phyloP scores from a whole-genome alignment of 2,888 invertebrate genomes.

The Helicoverpa assulta region DNA sequence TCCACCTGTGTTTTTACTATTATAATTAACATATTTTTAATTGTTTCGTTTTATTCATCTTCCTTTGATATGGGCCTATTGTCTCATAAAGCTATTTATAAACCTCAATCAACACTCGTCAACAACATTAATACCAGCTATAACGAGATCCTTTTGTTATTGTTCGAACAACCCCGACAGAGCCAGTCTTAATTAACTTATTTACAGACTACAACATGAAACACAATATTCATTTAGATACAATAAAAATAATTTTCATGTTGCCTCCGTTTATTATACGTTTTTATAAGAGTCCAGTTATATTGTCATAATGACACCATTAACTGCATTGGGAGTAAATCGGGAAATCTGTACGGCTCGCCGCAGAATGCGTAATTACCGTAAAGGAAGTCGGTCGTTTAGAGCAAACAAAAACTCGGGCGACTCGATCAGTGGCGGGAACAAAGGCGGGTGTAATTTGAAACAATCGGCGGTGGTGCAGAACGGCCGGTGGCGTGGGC shows the following conservation, averaged over 20 bases:
- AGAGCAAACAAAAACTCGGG: conserved; percentile 87
- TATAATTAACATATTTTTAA: conserved; percentile 42
- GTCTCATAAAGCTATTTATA: conserved; percentile 32
- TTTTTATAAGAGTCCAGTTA: conserved; percentile 37
- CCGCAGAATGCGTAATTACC: conserved; percentile 88
- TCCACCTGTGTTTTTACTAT: conserved; percentile 68
- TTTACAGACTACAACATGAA: conserved; percentile 30
- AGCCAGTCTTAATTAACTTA: conserved; percentile 38
- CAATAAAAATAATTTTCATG: conserved; percentile 31
- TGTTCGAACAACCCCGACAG: conserved; percentile 8
- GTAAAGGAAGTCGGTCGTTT: conserved; percentile 88
- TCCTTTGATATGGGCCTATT: conserved; percentile 20
- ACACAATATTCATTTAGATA: conserved; percentile 3
- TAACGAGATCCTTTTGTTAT: conserved; percentile 30
- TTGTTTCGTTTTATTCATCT: conserved; percentile 15
- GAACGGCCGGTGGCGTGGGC: conserved; percentile 83
- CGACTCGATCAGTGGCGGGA: conserved; percentile 88
- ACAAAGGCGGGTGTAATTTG: conserved; percentile 89
- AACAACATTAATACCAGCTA: conserved; percentile 17
- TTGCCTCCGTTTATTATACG: conserved; percentile 28
- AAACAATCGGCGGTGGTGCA: conserved; percentile 88
- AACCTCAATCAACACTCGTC: conserved; percentile 18
- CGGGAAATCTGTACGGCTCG: conserved; percentile 79
- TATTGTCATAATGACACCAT: conserved; percentile 71
- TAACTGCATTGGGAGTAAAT: conserved; percentile 71